Evolutionary conservation across 1,140 invertebrate genomes (phyloP).

Genomic region (Macrosteles quadrilineatus): DNA sequence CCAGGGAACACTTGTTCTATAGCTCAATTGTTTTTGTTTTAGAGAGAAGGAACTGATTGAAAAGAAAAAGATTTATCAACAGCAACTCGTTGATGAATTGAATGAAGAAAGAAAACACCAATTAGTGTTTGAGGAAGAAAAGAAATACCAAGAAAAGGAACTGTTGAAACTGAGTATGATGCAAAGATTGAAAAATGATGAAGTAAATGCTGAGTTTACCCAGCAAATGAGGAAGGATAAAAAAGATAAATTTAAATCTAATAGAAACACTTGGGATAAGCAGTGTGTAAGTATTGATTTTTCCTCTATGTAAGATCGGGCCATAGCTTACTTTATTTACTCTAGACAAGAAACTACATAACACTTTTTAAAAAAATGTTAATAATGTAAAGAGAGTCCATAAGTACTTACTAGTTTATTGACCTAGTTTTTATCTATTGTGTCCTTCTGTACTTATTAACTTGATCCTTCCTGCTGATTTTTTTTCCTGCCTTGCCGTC

Average conservation of each 20-base stretch:
- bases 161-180: slow-evolving; percentile 37
- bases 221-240: slow-evolving; percentile 1
- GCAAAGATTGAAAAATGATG: slow-evolving; percentile 37
- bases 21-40: too few relatives aligned
- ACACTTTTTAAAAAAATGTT: too few relatives aligned
- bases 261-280: slow-evolving; percentile 24
- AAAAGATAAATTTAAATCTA: slow-evolving; percentile 16
- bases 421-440: too few relatives aligned
- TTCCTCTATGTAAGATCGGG: too few relatives aligned
- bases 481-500: too few relatives aligned
- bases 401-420: too few relatives aligned
- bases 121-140: slow-evolving; percentile 32
- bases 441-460: too few relatives aligned
- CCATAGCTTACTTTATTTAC: too few relatives aligned
- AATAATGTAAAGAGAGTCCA: too few relatives aligned
- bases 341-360: too few relatives aligned
- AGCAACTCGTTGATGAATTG: slow-evolving; percentile 31
- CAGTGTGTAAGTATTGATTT: slow-evolving; percentile 23
- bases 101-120: slow-evolving; percentile 30
- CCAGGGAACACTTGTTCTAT: too few relatives aligned
- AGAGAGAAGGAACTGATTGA: slow-evolving; percentile 21
- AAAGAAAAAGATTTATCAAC: slow-evolving; percentile 29
- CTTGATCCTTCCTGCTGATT: too few relatives aligned
- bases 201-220: slow-evolving; percentile 33
- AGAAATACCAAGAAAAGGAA: slow-evolving; percentile 33